These are phyloP conservation scores for Myoxocephalus aenaeus DNA, from an alignment of 2,797 vertebrate genomes.

Conservation along the genomic window DNA sequence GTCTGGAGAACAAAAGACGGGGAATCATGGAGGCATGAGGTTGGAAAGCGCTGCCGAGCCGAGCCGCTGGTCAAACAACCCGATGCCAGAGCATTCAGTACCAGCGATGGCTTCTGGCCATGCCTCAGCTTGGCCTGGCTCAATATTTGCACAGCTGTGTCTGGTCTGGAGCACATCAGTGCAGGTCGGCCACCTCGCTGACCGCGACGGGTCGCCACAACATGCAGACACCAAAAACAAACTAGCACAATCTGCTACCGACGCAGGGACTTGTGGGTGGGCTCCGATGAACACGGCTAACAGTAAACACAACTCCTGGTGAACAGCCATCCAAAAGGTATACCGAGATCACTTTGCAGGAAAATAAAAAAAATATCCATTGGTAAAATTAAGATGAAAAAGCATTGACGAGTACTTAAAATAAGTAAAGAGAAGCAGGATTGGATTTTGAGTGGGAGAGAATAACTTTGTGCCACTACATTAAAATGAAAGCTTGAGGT, in stretches of 20 bases:
- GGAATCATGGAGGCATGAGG: constrained; percentile 46
- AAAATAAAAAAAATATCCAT: not conserved
- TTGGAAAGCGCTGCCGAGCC: constrained; percentile 40
- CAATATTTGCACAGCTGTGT: constrained; percentile 82
- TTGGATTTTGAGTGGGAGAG: not conserved
- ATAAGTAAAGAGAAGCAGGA: not conserved
- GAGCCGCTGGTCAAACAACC: constrained; percentile 67
- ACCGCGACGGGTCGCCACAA: constrained; percentile 57
- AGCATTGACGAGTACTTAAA: too few relatives aligned
- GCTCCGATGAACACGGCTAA: constrained; percentile 35
- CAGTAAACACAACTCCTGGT: constrained; percentile 4
- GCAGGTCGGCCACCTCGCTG: constrained; percentile 59
- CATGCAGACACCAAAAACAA: constrained; percentile 42
- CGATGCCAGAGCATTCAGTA: constrained; percentile 56
- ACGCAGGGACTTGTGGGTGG: constrained; percentile 43
- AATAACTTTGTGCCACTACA: constrained; percentile 7
- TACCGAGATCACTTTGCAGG: not conserved
- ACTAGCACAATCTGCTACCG: constrained; percentile 46
- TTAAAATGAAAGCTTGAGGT: constrained; percentile 18
- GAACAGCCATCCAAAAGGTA: not conserved
- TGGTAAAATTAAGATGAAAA: not conserved
- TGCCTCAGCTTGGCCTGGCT: constrained; percentile 67
- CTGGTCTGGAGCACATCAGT: constrained; percentile 65
- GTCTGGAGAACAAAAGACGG: constrained; percentile 34
- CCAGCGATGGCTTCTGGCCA: constrained; percentile 60